Percentiles rank a stretch among this genome's conserved stretches.
phyloP scores from a whole-genome alignment of 2,797 vertebrate genomes.

The Sebastes oblongus region DNA sequence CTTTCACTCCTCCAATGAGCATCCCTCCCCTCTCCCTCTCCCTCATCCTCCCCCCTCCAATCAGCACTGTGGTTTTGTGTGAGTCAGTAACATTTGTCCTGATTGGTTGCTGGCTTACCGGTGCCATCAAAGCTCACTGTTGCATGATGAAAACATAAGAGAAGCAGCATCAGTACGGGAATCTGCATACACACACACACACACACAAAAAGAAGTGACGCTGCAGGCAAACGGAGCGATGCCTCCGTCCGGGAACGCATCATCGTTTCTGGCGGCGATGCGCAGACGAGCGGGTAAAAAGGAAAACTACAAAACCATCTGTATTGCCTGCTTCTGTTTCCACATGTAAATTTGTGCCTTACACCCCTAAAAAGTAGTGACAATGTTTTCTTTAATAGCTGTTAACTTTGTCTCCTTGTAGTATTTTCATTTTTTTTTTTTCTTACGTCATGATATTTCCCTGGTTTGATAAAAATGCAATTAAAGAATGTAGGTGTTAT shows the following conservation, averaged over 20 bases:
- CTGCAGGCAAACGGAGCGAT: slow-evolving; percentile 67
- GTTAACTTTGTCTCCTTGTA: slow-evolving; percentile 85
- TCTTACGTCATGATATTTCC: slow-evolving; percentile 79
- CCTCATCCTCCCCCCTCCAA: slow-evolving; percentile 18
- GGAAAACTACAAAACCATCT: slow-evolving; percentile 57
- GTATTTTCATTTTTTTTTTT: slow-evolving; percentile 71
- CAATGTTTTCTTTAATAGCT: slow-evolving; percentile 88
- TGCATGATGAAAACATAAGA: slow-evolving; percentile 86
- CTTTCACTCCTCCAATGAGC: slow-evolving; percentile 76
- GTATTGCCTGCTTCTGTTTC: slow-evolving; percentile 91
- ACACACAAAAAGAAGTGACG: slow-evolving; percentile 33
- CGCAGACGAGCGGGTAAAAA: slow-evolving; percentile 54
- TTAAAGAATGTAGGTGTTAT: slow-evolving; percentile 87
- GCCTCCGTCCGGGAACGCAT: slow-evolving; percentile 71
- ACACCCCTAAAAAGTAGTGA: slow-evolving; percentile 98
- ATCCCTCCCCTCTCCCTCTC: slow-evolving; percentile 15
- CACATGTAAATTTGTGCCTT: slow-evolving; percentile 99
- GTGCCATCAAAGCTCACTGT: slow-evolving; percentile 88
- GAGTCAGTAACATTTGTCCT: slow-evolving; percentile 85
- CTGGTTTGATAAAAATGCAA: slow-evolving; percentile 85
- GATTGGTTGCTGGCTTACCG: slow-evolving; percentile 86
- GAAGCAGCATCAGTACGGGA: slow-evolving; percentile 68
- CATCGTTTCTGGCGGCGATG: slow-evolving; percentile 24
- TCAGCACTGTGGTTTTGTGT: slow-evolving; percentile 84
- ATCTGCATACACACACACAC: slow-evolving; percentile 41